phyloP scores from a whole-genome alignment of 2,113 vertebrate genomes.

The Setophaga coronata region DNA sequence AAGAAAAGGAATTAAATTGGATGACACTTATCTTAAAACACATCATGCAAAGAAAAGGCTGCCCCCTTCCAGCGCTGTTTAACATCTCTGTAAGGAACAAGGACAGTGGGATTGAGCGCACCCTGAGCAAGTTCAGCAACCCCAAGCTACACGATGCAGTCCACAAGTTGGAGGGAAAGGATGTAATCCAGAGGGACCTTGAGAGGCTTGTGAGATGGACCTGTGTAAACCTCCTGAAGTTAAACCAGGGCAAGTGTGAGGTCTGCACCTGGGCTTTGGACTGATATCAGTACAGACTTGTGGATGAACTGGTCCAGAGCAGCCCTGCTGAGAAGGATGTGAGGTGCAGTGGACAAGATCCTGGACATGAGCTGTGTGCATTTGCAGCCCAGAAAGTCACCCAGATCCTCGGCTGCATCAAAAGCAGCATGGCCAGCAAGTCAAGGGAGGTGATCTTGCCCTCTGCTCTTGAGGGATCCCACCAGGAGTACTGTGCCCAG shows the following conservation, averaged over 20 bases:
- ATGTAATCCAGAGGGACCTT: neutral
- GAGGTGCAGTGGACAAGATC: neutral
- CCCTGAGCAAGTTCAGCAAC: neutral
- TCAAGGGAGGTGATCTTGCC: neutral
- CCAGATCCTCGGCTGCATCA: neutral
- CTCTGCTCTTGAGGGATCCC: too few relatives aligned
- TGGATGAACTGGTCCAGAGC: neutral
- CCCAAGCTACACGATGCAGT: neutral
- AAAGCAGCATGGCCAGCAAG: neutral
- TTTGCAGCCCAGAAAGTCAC: neutral
- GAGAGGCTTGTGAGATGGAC: neutral
- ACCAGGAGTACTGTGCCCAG: neutral
- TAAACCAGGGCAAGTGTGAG: neutral
- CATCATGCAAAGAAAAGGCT: neutral
- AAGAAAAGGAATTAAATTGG: neutral
- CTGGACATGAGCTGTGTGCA: neutral
- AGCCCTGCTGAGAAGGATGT: neutral
- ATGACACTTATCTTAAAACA: neutral
- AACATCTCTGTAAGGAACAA: neutral
- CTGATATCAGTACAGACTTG: neutral
- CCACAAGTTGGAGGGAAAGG: neutral
- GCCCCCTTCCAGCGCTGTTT: rapidly evolving
- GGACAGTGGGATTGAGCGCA: neutral
- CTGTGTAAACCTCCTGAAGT: neutral
- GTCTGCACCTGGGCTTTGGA: neutral